Base-by-base conservation (phyloP, 2,888 invertebrate genomes). In the Hirtodrosophila confusa region DNA sequence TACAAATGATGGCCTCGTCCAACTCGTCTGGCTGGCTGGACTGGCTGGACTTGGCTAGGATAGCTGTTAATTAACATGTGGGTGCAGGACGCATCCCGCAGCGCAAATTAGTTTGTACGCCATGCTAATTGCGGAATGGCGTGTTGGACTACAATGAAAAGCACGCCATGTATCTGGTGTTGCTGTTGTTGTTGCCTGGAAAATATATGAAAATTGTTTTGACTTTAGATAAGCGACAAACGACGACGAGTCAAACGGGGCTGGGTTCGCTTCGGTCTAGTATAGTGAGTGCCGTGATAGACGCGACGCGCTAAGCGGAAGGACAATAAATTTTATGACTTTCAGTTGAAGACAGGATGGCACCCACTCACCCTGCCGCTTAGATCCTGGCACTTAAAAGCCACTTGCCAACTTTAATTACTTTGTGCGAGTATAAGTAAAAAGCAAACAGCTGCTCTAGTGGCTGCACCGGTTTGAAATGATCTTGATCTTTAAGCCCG, bases 181-280 rank as follows among this genome's bases (percentile, higher is more conserved):
- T 57, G 51, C 29, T 41, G 51, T 12, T 45, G 57, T 8, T 44
- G n/a, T 31, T 60, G 58, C 44, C 48, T 48, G 68, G 70, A 78
- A 82, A 77, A 87, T 80, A 85, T 88, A 88, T 89, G 89, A 88
- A 89, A 90, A 90, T 90, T 89, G 91, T 87, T 90, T 89, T 88
- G 90, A 90, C 90, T 90, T 90, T 89, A 90, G 90, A 90, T 90
- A 90, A 90, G 90, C 78, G 84, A 77, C 80, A 76, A 76, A 62
- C 63, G 68, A 63, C 63, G 58, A 65, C 41, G 67, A 64, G 76
- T 62, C 67, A 66, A 77, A 49, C 69, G 69, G 50, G 50, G 64
- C 50, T 37, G 48, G 47, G 36, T 27, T 17, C 7, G 39, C 10
- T 9, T 36, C 39, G 4, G 36, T 3, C 33, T 47, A 27, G 31